Base-by-base conservation (phyloP, 23 tunicate genomes). In the Phallusia fumigata region DNA sequence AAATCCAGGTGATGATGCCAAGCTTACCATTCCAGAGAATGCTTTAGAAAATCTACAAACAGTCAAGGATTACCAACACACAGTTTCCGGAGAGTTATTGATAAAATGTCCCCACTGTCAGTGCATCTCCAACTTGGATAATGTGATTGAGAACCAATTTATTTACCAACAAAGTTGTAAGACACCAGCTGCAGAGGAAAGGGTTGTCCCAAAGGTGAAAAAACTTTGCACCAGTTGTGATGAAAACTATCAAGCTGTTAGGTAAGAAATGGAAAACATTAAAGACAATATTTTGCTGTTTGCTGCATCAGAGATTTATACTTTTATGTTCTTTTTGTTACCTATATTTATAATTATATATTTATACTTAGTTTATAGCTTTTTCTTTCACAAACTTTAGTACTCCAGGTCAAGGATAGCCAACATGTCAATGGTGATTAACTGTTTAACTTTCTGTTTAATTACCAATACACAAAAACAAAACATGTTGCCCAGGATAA, bases 191-290 rank as follows among this genome's bases (percentile, higher is more conserved):
- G 33, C 32, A 19, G 35, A 13, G 33, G 51, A 24, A 8, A 35
- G 6, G 3, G 15, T n/a, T 19, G 78, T 28, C 12, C 22, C 64
- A 30, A 32, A 18, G 1, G 74, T 30, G 0, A 47, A 32, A 79
- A 86, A 80, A 34, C 51, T 79, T 52, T 86, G 90, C 90, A 86
- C 90, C 19, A 80, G 84, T 53, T 86, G 90, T 75, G 90, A 86
- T 18, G 90, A 86, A 52, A 53, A 65, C 24, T 33, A 30, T 21
- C 33, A 18, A 44, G 90, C 90, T 81, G 84, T 86, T 51, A 33
- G 76, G 90, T 86, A 44, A 79, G 10, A 40, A 40, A 40, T 11
- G 6, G 32, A 5, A 33, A 36, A 33, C 13, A 21, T 31, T 65
- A n/a, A n/a, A n/a, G n/a, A n/a, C n/a, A n/a, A n/a, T n/a, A n/a